Evolutionary conservation across 2,888 invertebrate species (phyloP).

Genomic region (Acanthacorydalis orientalis): DNA sequence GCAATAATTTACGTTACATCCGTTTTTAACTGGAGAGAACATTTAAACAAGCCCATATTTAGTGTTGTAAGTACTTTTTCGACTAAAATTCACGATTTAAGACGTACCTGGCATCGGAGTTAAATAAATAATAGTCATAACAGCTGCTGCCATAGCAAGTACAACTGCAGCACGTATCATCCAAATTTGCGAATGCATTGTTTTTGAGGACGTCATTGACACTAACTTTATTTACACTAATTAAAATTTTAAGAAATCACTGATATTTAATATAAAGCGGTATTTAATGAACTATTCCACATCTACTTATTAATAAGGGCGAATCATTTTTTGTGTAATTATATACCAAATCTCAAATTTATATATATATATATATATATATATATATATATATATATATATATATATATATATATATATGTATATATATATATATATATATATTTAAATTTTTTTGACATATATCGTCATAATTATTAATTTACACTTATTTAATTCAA

Average conservation of each 20-base stretch:
- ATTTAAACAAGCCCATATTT: too few species aligned
- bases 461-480: neutral
- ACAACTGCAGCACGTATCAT: conserved; percentile 48
- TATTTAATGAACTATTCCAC: neutral
- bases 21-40: too few species aligned
- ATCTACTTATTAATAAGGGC: neutral
- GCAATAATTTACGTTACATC: too few species aligned
- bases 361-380: neutral
- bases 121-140: conserved; percentile 50
- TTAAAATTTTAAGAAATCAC: neutral
- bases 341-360: neutral
- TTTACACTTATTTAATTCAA: too few species aligned
- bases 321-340: neutral
- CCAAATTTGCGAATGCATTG: conserved; percentile 25
- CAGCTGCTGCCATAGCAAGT: conserved; percentile 44
- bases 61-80: too few species aligned
- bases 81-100: neutral
- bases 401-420: too few species aligned
- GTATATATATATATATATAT: too few species aligned
- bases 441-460: too few species aligned
- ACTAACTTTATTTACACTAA: neutral
- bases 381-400: too few species aligned
- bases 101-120: conserved; percentile 53
- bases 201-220: neutral
- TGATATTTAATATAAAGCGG: neutral